phyloP scores from a whole-genome alignment of 1,140 invertebrate genomes.

The fruit fly (Drosophila melanogaster) region Release_6_plus_ISO1_MT NT_033777.3:11559501-11560000 shows the following conservation, averaged over 20 bases:
- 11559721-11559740: background rate
- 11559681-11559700: background rate
- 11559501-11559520: slow-evolving; percentile 92
- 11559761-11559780: slow-evolving; percentile 3
- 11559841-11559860: background rate
- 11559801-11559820: slow-evolving; percentile 3
- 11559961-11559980: slow-evolving; percentile 41
- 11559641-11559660: background rate
- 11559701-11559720: background rate
- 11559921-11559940: slow-evolving; percentile 9
- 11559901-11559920: too few species aligned
- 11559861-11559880: too few species aligned
- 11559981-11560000: slow-evolving; percentile 31
- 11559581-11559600: slow-evolving; percentile 34
- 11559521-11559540: slow-evolving; percentile 87
- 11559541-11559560: slow-evolving; percentile 33
- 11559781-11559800: slow-evolving; percentile 30
- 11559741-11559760: slow-evolving; percentile 27
- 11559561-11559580: slow-evolving; percentile 69
- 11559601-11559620: slow-evolving; percentile 10
- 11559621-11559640: slow-evolving; percentile 16
- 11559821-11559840: slow-evolving; percentile 16
- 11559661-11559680: background rate
- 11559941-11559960: slow-evolving; percentile 24
- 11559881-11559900: too few species aligned